Conservation (phyloP, 2,797 vertebrate genomes). For the Chiloscyllium punctatum region DNA sequence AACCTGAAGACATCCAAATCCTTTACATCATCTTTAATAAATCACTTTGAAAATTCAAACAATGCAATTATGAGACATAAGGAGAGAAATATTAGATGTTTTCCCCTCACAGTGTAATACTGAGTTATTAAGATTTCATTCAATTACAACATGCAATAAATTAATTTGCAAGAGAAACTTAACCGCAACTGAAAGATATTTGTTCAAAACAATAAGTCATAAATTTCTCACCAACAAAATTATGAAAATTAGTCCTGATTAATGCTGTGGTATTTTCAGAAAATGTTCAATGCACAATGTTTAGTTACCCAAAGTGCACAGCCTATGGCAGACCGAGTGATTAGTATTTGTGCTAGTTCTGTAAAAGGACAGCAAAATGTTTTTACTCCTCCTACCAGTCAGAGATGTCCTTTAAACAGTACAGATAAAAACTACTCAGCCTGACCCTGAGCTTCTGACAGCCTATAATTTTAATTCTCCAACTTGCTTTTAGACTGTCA, state of each 20-base stretch:
- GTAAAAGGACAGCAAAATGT: not conserved
- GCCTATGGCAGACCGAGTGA: not conserved
- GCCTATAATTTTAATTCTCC: too few relatives aligned
- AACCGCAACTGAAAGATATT: not conserved
- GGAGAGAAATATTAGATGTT: too few relatives aligned
- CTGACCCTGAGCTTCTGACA: too few relatives aligned
- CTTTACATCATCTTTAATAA: not conserved
- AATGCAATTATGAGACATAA: not conserved
- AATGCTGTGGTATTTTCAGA: not conserved
- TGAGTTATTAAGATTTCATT: not conserved
- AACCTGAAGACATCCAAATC: not conserved
- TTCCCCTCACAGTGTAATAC: not conserved
- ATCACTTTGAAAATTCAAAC: not conserved
- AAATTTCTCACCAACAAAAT: not conserved
- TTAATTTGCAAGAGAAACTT: not conserved
- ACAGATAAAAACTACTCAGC: not conserved
- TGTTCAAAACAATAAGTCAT: not conserved
- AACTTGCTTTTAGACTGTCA: too few relatives aligned
- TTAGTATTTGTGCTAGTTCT: not conserved
- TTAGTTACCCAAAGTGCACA: not conserved
- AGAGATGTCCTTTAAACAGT: not conserved
- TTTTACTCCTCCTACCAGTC: not conserved
- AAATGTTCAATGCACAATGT: not conserved
- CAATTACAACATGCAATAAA: not conserved
- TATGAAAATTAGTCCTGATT: not conserved